A percentile compares a stretch with the other conserved stretches of the same genome.
phyloP scores from a whole-genome alignment of 1,140 invertebrate genomes.

The Aphis gossypii region DNA sequence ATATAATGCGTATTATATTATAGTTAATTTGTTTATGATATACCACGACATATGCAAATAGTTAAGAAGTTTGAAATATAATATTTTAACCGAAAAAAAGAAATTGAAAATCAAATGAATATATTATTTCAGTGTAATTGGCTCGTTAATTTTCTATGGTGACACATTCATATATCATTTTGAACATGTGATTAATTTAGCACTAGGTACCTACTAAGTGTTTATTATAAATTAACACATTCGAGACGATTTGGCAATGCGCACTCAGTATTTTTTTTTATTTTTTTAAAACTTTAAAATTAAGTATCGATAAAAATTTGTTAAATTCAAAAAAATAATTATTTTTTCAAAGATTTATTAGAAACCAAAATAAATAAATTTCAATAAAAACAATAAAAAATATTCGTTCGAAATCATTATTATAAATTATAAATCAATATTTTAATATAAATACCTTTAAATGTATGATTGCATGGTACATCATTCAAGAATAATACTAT shows the following conservation, averaged over 20 bases:
- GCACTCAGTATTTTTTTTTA: too few species aligned
- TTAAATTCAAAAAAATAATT: neutral
- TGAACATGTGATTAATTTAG: neutral
- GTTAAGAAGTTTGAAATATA: neutral
- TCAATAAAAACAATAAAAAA: neutral
- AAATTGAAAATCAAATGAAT: neutral
- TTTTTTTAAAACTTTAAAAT: neutral
- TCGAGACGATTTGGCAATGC: neutral
- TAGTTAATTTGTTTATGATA: neutral
- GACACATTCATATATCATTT: conserved; percentile 21
- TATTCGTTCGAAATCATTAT: too few species aligned
- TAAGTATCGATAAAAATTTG: neutral
- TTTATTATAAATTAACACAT: neutral
- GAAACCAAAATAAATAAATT: neutral
- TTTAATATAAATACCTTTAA: too few species aligned
- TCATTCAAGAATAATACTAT: too few species aligned
- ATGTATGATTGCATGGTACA: too few species aligned
- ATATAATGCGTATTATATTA: neutral
- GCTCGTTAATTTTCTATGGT: conserved; percentile 16
- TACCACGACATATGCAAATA: neutral
- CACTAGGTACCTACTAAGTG: neutral
- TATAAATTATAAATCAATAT: too few species aligned
- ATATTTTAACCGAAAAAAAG: neutral
- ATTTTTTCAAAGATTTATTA: neutral
- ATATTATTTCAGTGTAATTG: conserved; percentile 38